Percentiles rank a stretch among this genome's conserved stretches.
Evolutionary conservation across 2,888 invertebrate species (phyloP).

Genomic region (Nemotelus nigrinus): DNA sequence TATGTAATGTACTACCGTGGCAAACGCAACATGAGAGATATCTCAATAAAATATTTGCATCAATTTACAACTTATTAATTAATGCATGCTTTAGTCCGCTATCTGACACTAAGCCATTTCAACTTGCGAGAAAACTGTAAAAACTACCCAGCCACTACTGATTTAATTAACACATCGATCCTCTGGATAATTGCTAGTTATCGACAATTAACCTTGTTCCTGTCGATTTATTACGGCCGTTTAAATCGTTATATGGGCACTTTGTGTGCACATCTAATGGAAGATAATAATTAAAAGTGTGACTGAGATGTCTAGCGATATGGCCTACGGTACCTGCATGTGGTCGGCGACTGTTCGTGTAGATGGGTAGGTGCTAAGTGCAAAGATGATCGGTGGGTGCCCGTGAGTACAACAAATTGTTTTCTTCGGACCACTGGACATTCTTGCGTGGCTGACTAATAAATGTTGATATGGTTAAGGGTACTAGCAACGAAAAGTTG

Average conservation of each 20-base stretch:
- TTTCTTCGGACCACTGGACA: slow-evolving; percentile 1
- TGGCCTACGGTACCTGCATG: background rate
- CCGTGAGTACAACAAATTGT: slow-evolving; percentile 13
- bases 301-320: slow-evolving; percentile 5
- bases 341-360: background rate
- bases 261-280: background rate
- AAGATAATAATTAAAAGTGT: slow-evolving; percentile 31
- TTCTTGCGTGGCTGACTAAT: background rate
- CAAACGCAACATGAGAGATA: no score
- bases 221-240: background rate
- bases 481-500: no score
- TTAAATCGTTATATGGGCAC: background rate
- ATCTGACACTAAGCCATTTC: no score
- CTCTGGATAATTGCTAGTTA: background rate
- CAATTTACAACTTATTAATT: no score
- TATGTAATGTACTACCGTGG: no score
- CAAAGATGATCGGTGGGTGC: slow-evolving; percentile 31
- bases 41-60: no score
- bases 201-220: background rate
- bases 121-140: background rate
- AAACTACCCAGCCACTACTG: background rate
- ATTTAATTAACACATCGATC: background rate
- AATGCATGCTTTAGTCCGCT: no score
- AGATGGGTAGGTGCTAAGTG: slow-evolving; percentile 32
- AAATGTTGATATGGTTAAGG: background rate